These are phyloP conservation scores for Eidolon dupreanum DNA, from an alignment of 2,797 vertebrate genomes.

Conservation along the genomic window DNA sequence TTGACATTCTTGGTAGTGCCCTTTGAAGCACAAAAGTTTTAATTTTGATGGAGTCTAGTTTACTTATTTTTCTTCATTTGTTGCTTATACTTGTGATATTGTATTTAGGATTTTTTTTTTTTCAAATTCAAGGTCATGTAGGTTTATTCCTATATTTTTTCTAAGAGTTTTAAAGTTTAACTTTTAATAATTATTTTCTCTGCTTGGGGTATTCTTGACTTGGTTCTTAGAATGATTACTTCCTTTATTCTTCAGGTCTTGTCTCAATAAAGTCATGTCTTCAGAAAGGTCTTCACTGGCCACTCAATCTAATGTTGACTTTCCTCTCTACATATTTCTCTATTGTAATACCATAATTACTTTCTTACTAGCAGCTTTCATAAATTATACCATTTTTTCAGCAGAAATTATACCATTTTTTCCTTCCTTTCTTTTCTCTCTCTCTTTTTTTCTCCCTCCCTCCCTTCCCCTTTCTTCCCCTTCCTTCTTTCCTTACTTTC, in stretches of 20 bases:
- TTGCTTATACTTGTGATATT: background rate
- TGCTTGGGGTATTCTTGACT: background rate
- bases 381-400: background rate
- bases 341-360: background rate
- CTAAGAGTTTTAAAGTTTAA: background rate
- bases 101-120: background rate
- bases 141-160: background rate
- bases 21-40: background rate
- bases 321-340: background rate
- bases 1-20: background rate
- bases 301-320: background rate
- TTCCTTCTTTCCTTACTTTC: background rate
- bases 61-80: background rate
- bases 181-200: background rate
- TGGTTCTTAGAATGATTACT: background rate
- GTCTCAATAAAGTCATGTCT: background rate
- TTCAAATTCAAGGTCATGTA: background rate
- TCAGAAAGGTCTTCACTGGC: background rate
- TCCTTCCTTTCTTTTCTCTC: background rate
- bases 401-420: background rate
- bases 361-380: background rate
- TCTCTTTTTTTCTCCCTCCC: too few species aligned
- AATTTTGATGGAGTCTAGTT: background rate
- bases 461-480: too few species aligned
- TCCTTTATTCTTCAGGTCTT: background rate